Evolutionary conservation across 2,113 vertebrate species (phyloP).

Genomic region (Trochalopteron elliotii): DNA sequence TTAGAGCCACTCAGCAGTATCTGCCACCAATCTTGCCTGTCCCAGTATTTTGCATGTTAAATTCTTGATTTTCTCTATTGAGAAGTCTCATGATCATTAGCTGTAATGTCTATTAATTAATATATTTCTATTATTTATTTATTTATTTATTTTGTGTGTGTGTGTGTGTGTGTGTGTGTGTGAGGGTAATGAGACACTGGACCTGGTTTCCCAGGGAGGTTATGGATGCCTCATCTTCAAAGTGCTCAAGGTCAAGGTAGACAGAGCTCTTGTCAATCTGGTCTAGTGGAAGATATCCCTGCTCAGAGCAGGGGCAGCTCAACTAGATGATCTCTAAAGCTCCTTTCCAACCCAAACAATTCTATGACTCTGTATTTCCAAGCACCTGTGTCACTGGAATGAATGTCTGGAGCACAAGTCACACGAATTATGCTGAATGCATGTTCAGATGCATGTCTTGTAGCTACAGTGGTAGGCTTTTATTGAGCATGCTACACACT

Average conservation of each 20-base stretch:
- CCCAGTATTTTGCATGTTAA: neutral
- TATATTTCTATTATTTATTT: neutral
- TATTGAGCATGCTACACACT: neutral
- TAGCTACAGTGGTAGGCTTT: accelerated
- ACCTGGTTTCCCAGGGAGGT: neutral
- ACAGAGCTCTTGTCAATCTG: neutral
- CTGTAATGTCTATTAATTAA: neutral
- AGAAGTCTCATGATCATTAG: neutral
- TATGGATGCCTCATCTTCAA: neutral
- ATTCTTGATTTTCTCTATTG: neutral
- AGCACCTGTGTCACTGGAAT: neutral
- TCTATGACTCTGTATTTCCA: neutral
- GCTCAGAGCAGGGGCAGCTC: neutral
- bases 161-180: neutral
- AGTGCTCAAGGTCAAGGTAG: neutral
- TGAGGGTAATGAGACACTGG: neutral
- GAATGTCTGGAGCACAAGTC: neutral
- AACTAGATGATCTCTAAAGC: neutral
- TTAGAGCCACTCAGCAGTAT: neutral
- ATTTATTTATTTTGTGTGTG: no score
- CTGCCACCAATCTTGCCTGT: neutral
- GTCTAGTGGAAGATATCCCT: neutral
- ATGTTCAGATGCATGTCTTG: neutral
- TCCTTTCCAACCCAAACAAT: neutral
- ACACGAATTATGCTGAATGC: neutral